Percentiles rank a stretch among this genome's conserved stretches.
These are phyloP conservation scores for Euzetes globulus DNA, from an alignment of 2,888 invertebrate genomes.

Conservation along the genomic window DNA sequence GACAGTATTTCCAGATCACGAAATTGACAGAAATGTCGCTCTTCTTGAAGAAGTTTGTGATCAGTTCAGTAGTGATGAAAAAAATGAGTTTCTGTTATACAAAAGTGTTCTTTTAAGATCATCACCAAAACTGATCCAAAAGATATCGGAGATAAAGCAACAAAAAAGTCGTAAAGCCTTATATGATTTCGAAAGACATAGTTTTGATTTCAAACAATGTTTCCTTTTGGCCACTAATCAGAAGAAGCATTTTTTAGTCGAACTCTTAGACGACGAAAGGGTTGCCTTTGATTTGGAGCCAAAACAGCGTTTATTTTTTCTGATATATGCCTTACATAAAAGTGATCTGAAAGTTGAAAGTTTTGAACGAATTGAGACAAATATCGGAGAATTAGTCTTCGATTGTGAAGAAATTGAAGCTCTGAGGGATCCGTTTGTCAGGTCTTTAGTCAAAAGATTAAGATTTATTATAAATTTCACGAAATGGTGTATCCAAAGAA, in stretches of 20 bases:
- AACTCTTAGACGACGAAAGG: slow-evolving; percentile 13
- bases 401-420: background rate
- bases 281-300: slow-evolving; percentile 20
- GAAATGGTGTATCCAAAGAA: slow-evolving; percentile 33
- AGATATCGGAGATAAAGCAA: background rate
- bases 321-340: background rate
- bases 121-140: slow-evolving; percentile 12
- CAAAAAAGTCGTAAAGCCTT: background rate
- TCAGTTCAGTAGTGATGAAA: background rate
- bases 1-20: slow-evolving; percentile 30
- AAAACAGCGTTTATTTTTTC: slow-evolving; percentile 14
- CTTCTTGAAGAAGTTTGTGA: slow-evolving; percentile 21
- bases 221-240: slow-evolving; percentile 34
- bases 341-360: background rate
- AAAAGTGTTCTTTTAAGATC: background rate
- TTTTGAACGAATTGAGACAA: background rate
- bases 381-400: background rate
- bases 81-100: background rate
- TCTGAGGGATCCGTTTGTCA: background rate
- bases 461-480: slow-evolving; percentile 29
- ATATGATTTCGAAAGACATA: slow-evolving; percentile 1
- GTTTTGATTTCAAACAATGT: slow-evolving; percentile 32
- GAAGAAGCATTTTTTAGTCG: slow-evolving; percentile 30
- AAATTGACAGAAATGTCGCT: slow-evolving; percentile 25
- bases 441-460: slow-evolving; percentile 16